Base-by-base conservation (phyloP, 2,797 vertebrate species). In the Enteromius afrohamiltoni region DNA sequence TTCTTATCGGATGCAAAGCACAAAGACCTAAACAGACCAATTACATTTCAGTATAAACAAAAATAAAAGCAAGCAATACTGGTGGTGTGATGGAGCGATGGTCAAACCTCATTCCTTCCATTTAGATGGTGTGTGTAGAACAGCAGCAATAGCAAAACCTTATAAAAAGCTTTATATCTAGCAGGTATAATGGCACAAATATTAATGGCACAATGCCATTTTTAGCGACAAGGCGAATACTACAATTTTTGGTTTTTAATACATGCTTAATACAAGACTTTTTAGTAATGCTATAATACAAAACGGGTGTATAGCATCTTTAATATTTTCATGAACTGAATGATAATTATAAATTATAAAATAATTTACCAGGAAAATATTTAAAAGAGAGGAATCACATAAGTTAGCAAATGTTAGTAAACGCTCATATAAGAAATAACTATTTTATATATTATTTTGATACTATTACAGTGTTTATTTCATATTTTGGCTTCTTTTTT, bases 1-100 rank as follows among this genome's bases (percentile, higher is more conserved):
- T 37, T 37, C 40, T 67, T 73, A 37, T 75, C 67, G 71, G 26
- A n/a, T 1, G 69, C 34, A 74, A 51, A 62, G 10, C 21, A 37
- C 21, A 64, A 53, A 83, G 47, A 17, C 77, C 75, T 47, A 78
- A 60, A 79, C 19, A 49, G 10, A 75, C 55, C 55, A n/a, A 73
- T 77, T 71, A 67, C 37, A 29, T 13, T 67, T 68, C 75, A 65
- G 3, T 17, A 42, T 6, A 9, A 76, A 26, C 67, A 78, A 47
- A 70, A 45, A 51, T n/a, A 73, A 47, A 10, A 11, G 21, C 51
- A 77, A 64, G 23, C 47, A 45, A 77, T 60, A 77, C 64, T 21
- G 13, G 19, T 34, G 60, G 40, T 65, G 34, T 58, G 74, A 58
- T 55, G 51, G 19, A 75, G 49, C 14, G 73, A 40, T 75, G 11